These are phyloP conservation scores for Punctoribates punctum DNA, from an alignment of 2,888 invertebrate species.

Conservation along the genomic window DNA sequence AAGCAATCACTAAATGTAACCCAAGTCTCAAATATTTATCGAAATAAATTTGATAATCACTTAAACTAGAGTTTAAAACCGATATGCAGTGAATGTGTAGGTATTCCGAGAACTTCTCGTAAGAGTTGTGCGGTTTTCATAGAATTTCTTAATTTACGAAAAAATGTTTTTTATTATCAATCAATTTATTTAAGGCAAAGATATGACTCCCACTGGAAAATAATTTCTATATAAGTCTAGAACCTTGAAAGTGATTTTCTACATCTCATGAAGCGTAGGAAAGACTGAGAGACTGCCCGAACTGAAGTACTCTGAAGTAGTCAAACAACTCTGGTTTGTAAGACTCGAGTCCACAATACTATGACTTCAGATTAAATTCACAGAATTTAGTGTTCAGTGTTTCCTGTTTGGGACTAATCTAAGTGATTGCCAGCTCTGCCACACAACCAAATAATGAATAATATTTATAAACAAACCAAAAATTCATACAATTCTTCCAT, in stretches of 20 bases:
- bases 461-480: constrained; percentile 11
- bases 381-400: constrained; percentile 3
- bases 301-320: constrained; percentile 1
- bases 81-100: neutral
- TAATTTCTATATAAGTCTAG: constrained; percentile 25
- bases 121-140: neutral
- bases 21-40: no score
- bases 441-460: constrained; percentile 26
- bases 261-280: constrained; percentile 22
- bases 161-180: neutral
- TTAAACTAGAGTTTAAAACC: neutral
- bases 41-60: no score
- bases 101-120: neutral
- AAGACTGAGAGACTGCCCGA: constrained; percentile 25
- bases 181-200: neutral
- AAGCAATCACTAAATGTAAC: no score
- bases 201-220: constrained; percentile 27
- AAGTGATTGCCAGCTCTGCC: constrained; percentile 23
- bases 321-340: constrained; percentile 5
- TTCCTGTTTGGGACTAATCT: neutral
- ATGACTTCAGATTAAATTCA: neutral
- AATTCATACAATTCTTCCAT: neutral
- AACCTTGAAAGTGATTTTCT: constrained; percentile 33
- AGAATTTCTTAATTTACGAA: neutral
- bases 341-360: neutral